Percentiles rank a stretch among this genome's conserved stretches.
These are phyloP conservation scores for Callaeas wilsoni DNA, from an alignment of 2,113 vertebrate species.

Conservation along the genomic window DNA sequence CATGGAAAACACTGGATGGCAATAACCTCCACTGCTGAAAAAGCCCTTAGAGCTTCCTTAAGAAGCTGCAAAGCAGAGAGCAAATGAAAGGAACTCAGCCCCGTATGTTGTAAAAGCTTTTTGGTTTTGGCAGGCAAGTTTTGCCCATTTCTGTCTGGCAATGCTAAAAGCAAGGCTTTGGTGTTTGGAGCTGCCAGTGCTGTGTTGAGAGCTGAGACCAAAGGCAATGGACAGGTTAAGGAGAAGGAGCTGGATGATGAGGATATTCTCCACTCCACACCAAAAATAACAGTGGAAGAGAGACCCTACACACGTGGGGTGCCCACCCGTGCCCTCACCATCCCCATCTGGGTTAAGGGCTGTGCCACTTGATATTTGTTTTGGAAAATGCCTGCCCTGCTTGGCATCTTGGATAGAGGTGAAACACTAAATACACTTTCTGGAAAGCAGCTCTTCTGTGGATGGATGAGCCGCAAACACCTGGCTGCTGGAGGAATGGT, in stretches of 20 bases:
- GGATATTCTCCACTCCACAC: neutral
- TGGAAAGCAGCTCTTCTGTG: neutral
- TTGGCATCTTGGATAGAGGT: neutral
- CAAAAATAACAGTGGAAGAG: neutral
- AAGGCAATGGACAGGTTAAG: neutral
- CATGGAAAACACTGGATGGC: neutral
- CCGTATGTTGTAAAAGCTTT: neutral
- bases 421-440: neutral
- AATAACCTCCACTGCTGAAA: neutral
- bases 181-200: neutral
- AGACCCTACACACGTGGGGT: neutral
- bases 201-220: neutral
- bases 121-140: neutral
- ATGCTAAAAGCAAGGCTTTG: neutral
- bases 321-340: rapidly evolving
- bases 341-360: neutral
- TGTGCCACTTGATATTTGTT: neutral
- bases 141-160: neutral
- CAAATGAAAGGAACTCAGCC: neutral
- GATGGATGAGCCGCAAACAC: neutral
- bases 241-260: neutral
- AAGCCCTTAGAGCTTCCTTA: neutral
- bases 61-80: neutral
- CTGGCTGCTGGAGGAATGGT: too few species aligned
- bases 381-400: neutral